Evolutionary conservation across 2,113 vertebrate species (phyloP).

Genomic region (Tiliqua scincoides): DNA sequence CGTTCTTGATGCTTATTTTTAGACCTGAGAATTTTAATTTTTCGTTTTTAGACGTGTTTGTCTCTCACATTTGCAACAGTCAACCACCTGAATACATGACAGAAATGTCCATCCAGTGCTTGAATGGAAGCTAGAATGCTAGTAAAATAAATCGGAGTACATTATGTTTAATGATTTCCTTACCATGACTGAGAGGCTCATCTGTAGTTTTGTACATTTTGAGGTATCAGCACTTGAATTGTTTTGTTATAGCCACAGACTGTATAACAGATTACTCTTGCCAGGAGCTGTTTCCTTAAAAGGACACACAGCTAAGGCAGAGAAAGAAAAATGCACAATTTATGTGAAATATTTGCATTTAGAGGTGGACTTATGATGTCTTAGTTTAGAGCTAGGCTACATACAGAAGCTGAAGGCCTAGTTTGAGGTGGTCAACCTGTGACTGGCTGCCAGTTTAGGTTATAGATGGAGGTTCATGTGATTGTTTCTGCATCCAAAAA

Average conservation of each 20-base stretch:
- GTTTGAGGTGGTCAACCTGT: neutral
- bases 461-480: no score
- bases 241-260: no score
- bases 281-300: neutral
- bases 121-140: no score
- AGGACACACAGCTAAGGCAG: neutral
- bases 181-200: neutral
- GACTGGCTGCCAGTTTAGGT: neutral
- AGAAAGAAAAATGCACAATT: neutral
- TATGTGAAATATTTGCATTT: neutral
- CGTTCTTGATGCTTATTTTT: no score
- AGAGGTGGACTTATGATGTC: neutral
- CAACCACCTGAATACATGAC: no score
- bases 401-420: neutral
- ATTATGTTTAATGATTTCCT: neutral
- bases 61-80: no score
- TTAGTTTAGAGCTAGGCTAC: neutral
- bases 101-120: no score
- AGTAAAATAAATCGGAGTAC: no score
- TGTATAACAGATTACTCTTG: no score
- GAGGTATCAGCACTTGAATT: neutral
- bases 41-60: no score
- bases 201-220: neutral
- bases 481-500: neutral
- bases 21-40: no score